These are phyloP conservation scores for Cyanocitta stelleri DNA, from an alignment of 2,113 vertebrate genomes.

Conservation along the genomic window DNA sequence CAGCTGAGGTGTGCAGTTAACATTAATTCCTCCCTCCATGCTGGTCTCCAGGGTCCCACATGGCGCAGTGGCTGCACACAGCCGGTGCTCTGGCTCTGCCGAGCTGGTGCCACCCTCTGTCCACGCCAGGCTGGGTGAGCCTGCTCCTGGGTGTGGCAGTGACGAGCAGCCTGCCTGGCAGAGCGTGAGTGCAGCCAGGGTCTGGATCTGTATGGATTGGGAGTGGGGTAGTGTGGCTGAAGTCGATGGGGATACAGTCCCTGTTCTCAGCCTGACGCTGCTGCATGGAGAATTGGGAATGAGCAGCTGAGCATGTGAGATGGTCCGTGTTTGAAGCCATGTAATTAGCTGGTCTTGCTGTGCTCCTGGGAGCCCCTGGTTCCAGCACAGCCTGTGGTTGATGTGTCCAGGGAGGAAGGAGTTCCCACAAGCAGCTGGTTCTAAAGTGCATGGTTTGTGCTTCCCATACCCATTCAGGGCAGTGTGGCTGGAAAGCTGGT, in stretches of 20 bases:
- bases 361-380: not conserved
- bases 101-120: not conserved
- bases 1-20: not conserved
- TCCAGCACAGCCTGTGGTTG: not conserved
- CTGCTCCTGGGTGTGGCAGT: not conserved
- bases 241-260: accelerated
- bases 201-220: accelerated
- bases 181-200: not conserved
- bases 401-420: not conserved
- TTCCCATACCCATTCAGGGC: not conserved
- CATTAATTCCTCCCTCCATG: not conserved
- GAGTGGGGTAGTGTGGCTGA: not conserved
- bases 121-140: not conserved
- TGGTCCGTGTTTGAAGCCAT: not conserved
- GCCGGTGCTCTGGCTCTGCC: not conserved
- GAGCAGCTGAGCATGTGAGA: not conserved
- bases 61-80: accelerated
- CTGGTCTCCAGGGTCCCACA: not conserved
- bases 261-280: not conserved
- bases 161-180: not conserved
- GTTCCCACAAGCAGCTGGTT: not conserved
- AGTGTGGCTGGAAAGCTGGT: not conserved
- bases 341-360: not conserved
- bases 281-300: not conserved
- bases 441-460: not conserved